Evolutionary conservation across 2,797 vertebrate species (phyloP).

Genomic region (Falco concolor): DNA sequence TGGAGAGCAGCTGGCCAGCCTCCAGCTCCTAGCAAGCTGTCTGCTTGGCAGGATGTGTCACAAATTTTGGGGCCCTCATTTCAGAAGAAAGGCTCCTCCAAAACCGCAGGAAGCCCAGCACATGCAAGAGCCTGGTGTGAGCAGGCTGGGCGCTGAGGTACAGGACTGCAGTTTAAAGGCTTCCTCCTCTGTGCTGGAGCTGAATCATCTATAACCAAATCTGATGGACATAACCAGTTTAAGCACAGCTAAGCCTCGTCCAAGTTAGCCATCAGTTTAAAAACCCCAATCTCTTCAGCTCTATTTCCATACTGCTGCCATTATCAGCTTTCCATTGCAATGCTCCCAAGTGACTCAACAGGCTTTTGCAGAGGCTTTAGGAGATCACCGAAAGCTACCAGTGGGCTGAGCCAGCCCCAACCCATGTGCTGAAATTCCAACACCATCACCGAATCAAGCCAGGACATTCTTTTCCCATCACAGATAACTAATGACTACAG

Average conservation of each 20-base stretch:
- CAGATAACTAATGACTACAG: background rate
- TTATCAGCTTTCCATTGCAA: constrained; percentile 43
- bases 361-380: constrained; percentile 21
- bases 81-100: background rate
- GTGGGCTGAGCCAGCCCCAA: background rate
- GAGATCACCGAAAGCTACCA: background rate
- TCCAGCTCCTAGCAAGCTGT: background rate
- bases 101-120: background rate
- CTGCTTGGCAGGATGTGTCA: rapidly evolving
- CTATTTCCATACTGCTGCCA: background rate
- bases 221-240: constrained; percentile 33
- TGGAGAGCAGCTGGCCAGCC: background rate
- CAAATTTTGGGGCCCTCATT: rapidly evolving
- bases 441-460: rapidly evolving
- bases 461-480: background rate
- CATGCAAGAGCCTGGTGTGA: rapidly evolving
- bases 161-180: background rate
- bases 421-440: background rate
- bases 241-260: constrained; percentile 42
- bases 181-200: background rate
- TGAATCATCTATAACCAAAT: background rate
- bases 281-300: constrained; percentile 42
- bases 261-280: constrained; percentile 45
- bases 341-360: constrained; percentile 29
- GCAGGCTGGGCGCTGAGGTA: background rate